phyloP scores from a whole-genome alignment of 2,113 vertebrate species.

The Oenanthe melanoleuca region DNA sequence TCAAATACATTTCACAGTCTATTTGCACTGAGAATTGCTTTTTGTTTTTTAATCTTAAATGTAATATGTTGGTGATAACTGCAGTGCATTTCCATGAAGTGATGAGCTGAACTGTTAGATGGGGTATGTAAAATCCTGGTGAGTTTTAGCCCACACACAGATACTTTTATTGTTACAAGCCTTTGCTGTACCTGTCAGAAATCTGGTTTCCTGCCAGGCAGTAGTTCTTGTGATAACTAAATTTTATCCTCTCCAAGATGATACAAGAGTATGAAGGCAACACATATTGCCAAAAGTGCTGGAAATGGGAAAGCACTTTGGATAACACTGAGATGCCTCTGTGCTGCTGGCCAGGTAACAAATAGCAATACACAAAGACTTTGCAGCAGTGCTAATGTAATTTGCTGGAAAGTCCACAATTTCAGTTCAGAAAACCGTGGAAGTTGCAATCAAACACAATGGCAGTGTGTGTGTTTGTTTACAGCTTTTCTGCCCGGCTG shows the following conservation, averaged over 20 bases:
- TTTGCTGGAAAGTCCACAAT: neutral
- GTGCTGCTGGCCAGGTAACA: neutral
- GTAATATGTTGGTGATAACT: neutral
- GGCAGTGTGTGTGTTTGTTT: neutral
- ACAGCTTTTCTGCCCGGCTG: neutral
- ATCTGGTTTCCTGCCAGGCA: neutral
- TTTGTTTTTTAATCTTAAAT: slow-evolving; percentile 12
- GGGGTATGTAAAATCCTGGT: neutral
- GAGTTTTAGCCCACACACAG: neutral
- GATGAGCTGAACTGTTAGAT: neutral
- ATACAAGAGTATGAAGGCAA: neutral
- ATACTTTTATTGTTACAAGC: neutral
- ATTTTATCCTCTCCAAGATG: neutral
- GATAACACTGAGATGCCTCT: neutral
- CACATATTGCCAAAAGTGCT: neutral
- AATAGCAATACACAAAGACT: neutral
- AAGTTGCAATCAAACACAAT: neutral
- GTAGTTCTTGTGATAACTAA: neutral
- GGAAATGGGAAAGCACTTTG: neutral
- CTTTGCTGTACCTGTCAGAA: neutral
- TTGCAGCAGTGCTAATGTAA: neutral
- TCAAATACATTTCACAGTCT: neutral
- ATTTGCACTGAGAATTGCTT: slow-evolving; percentile 7
- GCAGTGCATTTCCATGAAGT: neutral
- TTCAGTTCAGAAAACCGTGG: neutral